Evolutionary conservation across 2,113 vertebrate genomes (phyloP).

Genomic region (Aptenodytes patagonicus): DNA sequence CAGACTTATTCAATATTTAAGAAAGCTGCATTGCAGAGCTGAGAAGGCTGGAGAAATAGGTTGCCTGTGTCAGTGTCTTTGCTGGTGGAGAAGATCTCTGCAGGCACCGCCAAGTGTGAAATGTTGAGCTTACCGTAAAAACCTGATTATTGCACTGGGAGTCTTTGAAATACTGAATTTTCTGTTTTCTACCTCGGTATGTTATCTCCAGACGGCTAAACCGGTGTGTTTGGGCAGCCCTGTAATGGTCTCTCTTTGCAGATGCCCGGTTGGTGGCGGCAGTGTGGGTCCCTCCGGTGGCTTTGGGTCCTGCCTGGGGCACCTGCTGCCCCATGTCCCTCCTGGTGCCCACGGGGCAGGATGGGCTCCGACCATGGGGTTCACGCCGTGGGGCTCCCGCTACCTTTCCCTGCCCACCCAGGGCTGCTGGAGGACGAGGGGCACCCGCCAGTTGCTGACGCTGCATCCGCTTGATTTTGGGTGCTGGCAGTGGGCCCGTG

Average conservation of each 20-base stretch:
- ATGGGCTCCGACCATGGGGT: not conserved
- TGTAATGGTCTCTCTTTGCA: accelerated
- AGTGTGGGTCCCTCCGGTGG: not conserved
- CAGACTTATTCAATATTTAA: slow-evolving; percentile 69
- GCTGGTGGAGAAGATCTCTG: slow-evolving; percentile 46
- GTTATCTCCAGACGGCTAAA: not conserved
- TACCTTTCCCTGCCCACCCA: not conserved
- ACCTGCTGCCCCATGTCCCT: accelerated
- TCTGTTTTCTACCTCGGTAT: accelerated
- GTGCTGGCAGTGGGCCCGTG: accelerated
- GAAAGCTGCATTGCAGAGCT: slow-evolving; percentile 76
- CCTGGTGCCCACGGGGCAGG: accelerated
- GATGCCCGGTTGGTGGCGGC: accelerated
- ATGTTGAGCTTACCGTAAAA: not conserved
- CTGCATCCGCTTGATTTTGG: accelerated
- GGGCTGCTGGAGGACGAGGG: not conserved
- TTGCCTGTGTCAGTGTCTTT: slow-evolving; percentile 54
- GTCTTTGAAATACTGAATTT: not conserved
- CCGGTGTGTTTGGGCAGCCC: not conserved
- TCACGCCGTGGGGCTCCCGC: accelerated
- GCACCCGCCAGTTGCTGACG: accelerated
- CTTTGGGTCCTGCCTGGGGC: accelerated
- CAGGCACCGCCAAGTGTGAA: not conserved
- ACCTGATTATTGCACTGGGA: not conserved
- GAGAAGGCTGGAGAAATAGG: slow-evolving; percentile 37